Evolutionary conservation across 2,113 vertebrate genomes (phyloP).

Genomic region (Columba livia): DNA sequence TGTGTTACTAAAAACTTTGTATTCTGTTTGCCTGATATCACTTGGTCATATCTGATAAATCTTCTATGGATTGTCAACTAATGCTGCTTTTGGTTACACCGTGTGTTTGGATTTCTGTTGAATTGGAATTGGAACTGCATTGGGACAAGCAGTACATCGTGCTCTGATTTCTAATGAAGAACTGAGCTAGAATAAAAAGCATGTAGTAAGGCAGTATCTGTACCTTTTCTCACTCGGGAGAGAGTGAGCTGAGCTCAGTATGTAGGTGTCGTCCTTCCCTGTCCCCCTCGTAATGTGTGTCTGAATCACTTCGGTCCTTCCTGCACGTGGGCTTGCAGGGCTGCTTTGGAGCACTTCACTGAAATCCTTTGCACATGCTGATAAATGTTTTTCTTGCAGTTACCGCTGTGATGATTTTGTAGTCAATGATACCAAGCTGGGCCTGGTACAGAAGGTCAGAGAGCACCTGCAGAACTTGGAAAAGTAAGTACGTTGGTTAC

Average conservation of each 20-base stretch:
- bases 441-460: conserved; percentile 93
- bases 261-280: background rate
- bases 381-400: conserved; percentile 76
- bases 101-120: background rate
- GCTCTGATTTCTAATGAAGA: background rate
- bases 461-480: conserved; percentile 97
- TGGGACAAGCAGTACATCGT: background rate
- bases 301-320: background rate
- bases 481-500: conserved; percentile 83
- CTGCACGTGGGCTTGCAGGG: background rate
- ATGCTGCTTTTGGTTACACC: background rate
- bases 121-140: background rate
- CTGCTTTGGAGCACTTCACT: background rate
- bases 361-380: background rate
- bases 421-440: conserved; percentile 95
- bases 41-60: background rate
- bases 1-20: background rate
- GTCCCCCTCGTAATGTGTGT: background rate
- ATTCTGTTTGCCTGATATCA: background rate
- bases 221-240: background rate
- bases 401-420: conserved; percentile 98
- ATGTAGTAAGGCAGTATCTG: background rate
- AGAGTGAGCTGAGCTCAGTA: background rate
- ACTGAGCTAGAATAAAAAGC: background rate
- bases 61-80: background rate